Conservation (phyloP, 2,888 invertebrate species). For the Alcis repandata region DNA sequence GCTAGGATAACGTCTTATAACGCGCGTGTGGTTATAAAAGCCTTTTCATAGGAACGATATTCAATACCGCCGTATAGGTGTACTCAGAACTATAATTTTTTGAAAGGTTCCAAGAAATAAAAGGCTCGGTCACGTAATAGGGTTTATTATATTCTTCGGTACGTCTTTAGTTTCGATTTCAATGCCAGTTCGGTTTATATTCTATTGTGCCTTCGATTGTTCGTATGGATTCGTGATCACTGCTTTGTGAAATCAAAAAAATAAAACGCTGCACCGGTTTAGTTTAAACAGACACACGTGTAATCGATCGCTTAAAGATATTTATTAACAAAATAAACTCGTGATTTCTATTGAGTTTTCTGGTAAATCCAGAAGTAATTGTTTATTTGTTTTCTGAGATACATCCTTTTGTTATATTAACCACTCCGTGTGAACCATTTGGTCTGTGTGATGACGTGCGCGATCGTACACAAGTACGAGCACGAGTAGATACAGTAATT, state of each 20-base stretch:
- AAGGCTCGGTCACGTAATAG: conserved; percentile 1
- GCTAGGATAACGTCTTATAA: not conserved
- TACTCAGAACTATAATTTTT: not conserved
- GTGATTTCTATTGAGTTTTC: conserved; percentile 4
- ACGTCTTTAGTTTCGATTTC: not conserved
- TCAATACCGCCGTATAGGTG: not conserved
- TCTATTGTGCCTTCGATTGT: not conserved
- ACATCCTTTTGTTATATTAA: conserved; percentile 22
- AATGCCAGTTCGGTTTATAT: not conserved
- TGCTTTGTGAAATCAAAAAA: not conserved
- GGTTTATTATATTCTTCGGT: not conserved
- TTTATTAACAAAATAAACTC: not conserved
- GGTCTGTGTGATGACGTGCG: not conserved
- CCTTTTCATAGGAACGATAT: conserved; percentile 6
- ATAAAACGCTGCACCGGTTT: not conserved
- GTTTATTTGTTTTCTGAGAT: not conserved
- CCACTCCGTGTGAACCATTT: conserved; percentile 1
- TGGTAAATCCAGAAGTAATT: conserved; percentile 2
- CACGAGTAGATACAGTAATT: not conserved
- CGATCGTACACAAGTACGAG: not conserved
- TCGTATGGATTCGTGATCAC: not conserved
- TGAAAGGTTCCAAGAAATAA: not conserved
- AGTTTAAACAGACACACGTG: not conserved
- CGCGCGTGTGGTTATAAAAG: not conserved
- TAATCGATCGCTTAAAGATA: not conserved